These are phyloP conservation scores for Parochlus steinenii DNA, from an alignment of 2,888 invertebrate genomes.

Conservation along the genomic window DNA sequence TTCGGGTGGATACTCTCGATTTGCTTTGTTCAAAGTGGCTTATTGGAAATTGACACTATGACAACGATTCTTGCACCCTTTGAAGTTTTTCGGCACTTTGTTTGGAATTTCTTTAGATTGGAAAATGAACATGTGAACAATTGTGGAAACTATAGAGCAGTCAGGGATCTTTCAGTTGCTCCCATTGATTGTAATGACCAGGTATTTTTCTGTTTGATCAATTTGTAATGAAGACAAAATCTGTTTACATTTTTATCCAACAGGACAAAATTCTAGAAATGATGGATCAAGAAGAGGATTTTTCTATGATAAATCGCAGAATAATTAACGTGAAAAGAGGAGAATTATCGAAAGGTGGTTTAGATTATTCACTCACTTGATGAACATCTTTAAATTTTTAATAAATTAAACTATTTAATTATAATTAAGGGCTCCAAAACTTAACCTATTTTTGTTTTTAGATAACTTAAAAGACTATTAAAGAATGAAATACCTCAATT, in stretches of 20 bases:
- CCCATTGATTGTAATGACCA: constrained; percentile 62
- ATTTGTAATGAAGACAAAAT: background rate
- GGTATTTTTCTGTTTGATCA: constrained; percentile 19
- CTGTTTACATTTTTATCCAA: constrained; percentile 26
- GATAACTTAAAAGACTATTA: too few species aligned
- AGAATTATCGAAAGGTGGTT: too few species aligned
- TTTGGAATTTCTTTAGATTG: constrained; percentile 80
- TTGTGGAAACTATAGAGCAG: constrained; percentile 77
- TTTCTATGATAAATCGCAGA: too few species aligned
- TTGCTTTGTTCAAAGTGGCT: constrained; percentile 45
- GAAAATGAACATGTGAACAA: constrained; percentile 84
- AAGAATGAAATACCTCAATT: too few species aligned
- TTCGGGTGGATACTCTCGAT: constrained; percentile 63
- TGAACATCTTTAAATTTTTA: too few species aligned
- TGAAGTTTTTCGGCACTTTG: constrained; percentile 57
- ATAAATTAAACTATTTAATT: too few species aligned
- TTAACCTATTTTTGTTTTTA: too few species aligned
- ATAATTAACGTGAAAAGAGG: too few species aligned
- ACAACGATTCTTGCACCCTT: constrained; percentile 45
- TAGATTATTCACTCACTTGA: too few species aligned
- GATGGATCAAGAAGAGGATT: constrained; percentile 31
- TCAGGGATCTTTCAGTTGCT: constrained; percentile 67
- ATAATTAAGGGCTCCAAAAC: too few species aligned
- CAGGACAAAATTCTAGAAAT: constrained; percentile 34
- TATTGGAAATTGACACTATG: constrained; percentile 47